Evolutionary conservation across 2,888 invertebrate species (phyloP), one percentile per base, ranked within the genome.

Genomic region (Drosophila pseudotalamancana): DNA sequence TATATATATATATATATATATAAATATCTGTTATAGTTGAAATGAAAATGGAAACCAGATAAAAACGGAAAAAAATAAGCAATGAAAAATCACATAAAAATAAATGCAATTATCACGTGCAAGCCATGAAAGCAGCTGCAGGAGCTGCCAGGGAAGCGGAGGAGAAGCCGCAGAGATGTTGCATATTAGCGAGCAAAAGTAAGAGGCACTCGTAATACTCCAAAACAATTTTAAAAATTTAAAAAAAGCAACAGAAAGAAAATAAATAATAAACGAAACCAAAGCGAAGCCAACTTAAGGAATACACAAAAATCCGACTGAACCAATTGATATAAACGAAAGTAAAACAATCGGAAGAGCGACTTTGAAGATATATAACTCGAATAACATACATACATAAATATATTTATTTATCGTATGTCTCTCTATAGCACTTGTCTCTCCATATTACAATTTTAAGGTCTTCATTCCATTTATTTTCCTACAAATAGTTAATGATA

Each of bases 101-200:
- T 46, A 60, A 59, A 60, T 45, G 57, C 80, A 80, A 80, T 80
- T 80, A 80, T 80, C 78, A 84, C 84, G 79, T 68, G 79, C 82
- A 82, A 69, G 66, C 69, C 75, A 80, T 75, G 69, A 85, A 80
- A n/a, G 25, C 19, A 39, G 62, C 31, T 45, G 23, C 18, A 19
- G 12, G 1, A 9, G 25, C 23, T 12, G 42, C 4, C 23, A 8
- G 14, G 18, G 11, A 21, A 1, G 4, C 6, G 5, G n/a, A 29
- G 32, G 37, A 16, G 14, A 9, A 9, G 12, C 12, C 19, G 34
- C n/a, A 11, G 12, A 8, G 23, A 18, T 43, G 43, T 27, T 43
- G 21, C 45, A 32, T 23, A 18, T n/a, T 16, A 29, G 53, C 57
- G 62, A 69, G 54, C 49, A 74, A 72, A 72, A 72, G 72, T 74